Percentiles rank a stretch among this genome's conserved stretches.
Conservation (phyloP, 2,888 invertebrate species). For the Ferrisia virgata region DNA sequence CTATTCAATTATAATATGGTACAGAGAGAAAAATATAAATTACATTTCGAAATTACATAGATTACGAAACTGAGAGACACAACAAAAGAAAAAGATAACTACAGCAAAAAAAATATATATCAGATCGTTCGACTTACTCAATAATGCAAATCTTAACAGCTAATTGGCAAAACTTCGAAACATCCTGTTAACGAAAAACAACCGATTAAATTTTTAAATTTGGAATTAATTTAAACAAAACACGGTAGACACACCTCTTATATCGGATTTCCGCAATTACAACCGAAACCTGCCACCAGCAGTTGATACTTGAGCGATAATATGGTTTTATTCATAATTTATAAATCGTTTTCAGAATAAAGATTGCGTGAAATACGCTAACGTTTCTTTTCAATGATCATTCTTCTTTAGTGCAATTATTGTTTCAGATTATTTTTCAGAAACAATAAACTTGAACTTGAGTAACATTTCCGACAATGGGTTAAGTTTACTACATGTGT, state of each 20-base stretch:
- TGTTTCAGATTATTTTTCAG: not conserved
- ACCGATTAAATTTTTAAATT: not conserved
- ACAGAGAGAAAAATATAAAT: not conserved
- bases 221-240: not conserved
- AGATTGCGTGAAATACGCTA: not conserved
- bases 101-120: not conserved
- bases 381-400: not conserved
- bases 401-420: not conserved
- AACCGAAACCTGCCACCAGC: not conserved
- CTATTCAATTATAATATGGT: not conserved
- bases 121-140: not conserved
- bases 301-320: not conserved
- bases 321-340: not conserved
- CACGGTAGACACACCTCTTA: not conserved
- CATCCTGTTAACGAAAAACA: not conserved
- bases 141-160: not conserved
- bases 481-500: too few species aligned
- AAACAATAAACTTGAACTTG: constrained; percentile 14
- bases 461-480: not conserved
- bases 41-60: not conserved
- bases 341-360: constrained; percentile 10
- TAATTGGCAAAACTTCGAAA: not conserved
- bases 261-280: constrained; percentile 12
- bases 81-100: not conserved
- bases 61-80: too few species aligned